Conservation (phyloP, 2,797 vertebrate genomes). For the Carapus acus region DNA sequence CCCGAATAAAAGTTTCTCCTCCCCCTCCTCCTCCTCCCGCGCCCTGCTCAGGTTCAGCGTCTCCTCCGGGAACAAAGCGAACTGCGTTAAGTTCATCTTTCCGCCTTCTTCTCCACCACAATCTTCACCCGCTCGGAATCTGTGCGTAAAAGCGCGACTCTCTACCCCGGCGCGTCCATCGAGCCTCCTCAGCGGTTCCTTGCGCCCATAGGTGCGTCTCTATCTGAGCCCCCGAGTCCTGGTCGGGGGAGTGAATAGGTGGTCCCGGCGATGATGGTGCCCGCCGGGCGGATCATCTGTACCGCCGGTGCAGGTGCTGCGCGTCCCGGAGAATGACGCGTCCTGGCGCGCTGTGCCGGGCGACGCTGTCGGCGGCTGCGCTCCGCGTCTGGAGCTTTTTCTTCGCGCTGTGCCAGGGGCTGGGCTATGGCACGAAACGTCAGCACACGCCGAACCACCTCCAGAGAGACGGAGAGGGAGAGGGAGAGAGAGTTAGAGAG, state of each 20-base stretch:
- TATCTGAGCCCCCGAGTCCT: neutral
- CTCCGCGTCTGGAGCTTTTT: constrained; percentile 35
- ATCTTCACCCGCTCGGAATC: constrained; percentile 5
- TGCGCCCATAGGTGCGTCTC: neutral
- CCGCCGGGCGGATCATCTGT: neutral
- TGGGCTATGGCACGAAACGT: constrained; percentile 57
- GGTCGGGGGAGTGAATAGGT: neutral
- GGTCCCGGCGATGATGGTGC: neutral
- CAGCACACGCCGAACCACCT: constrained; percentile 50
- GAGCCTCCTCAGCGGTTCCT: constrained; percentile 4
- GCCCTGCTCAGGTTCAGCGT: constrained; percentile 51
- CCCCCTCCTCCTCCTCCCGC: constrained; percentile 69
- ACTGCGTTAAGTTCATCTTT: constrained; percentile 64
- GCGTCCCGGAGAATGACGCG: constrained; percentile 34
- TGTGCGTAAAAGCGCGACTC: constrained; percentile 8
- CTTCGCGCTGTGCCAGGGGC: constrained; percentile 41
- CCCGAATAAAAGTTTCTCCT: constrained; percentile 74
- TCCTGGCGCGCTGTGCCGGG: constrained; percentile 43
- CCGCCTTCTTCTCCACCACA: neutral
- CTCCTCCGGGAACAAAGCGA: constrained; percentile 48
- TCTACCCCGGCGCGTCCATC: constrained; percentile 27
- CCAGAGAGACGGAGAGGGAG: constrained; percentile 23
- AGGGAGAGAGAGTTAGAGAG: no score
- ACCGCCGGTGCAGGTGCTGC: neutral
- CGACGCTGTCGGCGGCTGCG: constrained; percentile 26